Evolutionary conservation across 53 echinoderm and acorn worm genomes (phyloP).

Genomic region (Actinopyga echinites): DNA sequence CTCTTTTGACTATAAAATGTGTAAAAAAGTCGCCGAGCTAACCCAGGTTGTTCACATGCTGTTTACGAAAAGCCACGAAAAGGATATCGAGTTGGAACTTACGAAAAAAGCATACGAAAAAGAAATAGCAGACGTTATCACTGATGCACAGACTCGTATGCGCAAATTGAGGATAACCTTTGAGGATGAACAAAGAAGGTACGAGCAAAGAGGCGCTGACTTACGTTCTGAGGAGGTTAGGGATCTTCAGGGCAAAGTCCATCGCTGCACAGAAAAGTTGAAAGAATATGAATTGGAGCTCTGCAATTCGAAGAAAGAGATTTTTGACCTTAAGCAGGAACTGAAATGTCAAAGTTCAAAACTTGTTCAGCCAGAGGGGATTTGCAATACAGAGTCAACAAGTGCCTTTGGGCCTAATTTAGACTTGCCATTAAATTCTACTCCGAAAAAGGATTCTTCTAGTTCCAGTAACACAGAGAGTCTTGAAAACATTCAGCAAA

Average conservation of each 20-base stretch:
- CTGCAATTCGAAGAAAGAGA: conserved; percentile 41
- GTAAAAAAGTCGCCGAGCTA: conserved; percentile 92
- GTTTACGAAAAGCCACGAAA: conserved; percentile 91
- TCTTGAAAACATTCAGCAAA: too few species aligned
- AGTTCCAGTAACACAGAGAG: too few species aligned
- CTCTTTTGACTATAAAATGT: conserved; percentile 89
- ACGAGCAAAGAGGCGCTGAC: conserved; percentile 10
- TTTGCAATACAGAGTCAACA: too few species aligned
- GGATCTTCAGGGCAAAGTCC: conserved; percentile 47
- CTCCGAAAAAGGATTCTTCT: too few species aligned
- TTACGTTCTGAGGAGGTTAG: conserved; percentile 28
- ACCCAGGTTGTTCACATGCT: conserved; percentile 98
- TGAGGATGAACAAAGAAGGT: conserved; percentile 60
- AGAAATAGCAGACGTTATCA: conserved; percentile 68
- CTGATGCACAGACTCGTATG: conserved; percentile 71
- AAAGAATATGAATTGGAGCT: conserved; percentile 20
- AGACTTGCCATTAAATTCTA: too few species aligned
- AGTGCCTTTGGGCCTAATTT: too few species aligned
- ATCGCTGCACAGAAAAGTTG: conserved; percentile 39
- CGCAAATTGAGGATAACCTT: conserved; percentile 40
- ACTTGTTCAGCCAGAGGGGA: too few species aligned
- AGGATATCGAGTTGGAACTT: conserved; percentile 78
- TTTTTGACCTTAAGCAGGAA: conserved; percentile 42
- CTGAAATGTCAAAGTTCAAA: neutral
- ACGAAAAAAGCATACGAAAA: conserved; percentile 78